Evolutionary conservation across 2,797 vertebrate species (phyloP).

Genomic region (Avahi laniger): DNA sequence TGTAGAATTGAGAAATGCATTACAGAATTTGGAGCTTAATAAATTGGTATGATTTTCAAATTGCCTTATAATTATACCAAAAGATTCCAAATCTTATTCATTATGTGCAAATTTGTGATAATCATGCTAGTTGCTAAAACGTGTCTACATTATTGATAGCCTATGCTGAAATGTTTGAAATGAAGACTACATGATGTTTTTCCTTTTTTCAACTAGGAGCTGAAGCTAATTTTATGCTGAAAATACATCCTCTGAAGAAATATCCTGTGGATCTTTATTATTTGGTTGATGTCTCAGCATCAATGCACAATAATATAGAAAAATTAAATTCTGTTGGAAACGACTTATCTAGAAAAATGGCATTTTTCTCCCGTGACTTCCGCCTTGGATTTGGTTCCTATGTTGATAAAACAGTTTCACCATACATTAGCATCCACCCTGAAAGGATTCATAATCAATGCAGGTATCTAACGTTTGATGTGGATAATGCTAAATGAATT

Average conservation of each 20-base stretch:
- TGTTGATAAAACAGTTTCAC: slow-evolving; percentile 98
- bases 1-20: not conserved
- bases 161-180: slow-evolving; percentile 5
- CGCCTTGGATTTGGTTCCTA: slow-evolving; percentile 97
- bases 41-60: not conserved
- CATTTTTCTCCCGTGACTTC: slow-evolving; percentile 93
- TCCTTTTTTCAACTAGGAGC: slow-evolving; percentile 87
- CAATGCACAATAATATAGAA: slow-evolving; percentile 97
- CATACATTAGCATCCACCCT: slow-evolving; percentile 96
- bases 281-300: slow-evolving; percentile 97
- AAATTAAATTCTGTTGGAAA: slow-evolving; percentile 94
- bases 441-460: slow-evolving; percentile 97
- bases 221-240: slow-evolving; percentile 91
- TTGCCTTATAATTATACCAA: not conserved
- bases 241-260: slow-evolving; percentile 91
- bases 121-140: not conserved
- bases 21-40: not conserved
- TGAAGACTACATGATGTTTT: slow-evolving; percentile 51
- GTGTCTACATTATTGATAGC: not conserved
- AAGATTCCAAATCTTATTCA: not conserved
- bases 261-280: slow-evolving; percentile 99
- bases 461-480: slow-evolving; percentile 86
- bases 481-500: not conserved
- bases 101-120: not conserved
- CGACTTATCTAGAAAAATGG: slow-evolving; percentile 94